These are phyloP conservation scores for Amia ocellicauda DNA, from an alignment of 2,113 vertebrate species.

Conservation along the genomic window DNA sequence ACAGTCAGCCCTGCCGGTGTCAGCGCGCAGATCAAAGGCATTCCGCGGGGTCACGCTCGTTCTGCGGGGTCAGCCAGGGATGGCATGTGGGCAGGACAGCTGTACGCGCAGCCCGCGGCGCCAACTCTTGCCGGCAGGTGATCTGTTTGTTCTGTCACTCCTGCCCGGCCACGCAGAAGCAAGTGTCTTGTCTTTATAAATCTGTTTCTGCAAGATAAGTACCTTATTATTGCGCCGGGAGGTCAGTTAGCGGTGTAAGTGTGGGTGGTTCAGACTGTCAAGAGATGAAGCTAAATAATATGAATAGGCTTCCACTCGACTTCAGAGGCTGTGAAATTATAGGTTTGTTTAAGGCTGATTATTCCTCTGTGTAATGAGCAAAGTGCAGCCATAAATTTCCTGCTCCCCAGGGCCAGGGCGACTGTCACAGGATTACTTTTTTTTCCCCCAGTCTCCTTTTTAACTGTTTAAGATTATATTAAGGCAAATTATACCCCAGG, in stretches of 20 bases:
- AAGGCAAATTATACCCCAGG: slow-evolving; percentile 55
- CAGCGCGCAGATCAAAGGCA: slow-evolving; percentile 41
- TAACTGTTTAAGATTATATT: slow-evolving; percentile 46
- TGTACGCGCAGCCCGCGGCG: background rate
- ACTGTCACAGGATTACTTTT: slow-evolving; percentile 28
- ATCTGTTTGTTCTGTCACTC: slow-evolving; percentile 41
- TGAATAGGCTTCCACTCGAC: slow-evolving; percentile 22
- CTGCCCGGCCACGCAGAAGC: slow-evolving; percentile 34
- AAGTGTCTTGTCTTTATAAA: slow-evolving; percentile 31
- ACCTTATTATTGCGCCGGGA: slow-evolving; percentile 22
- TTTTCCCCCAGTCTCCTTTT: slow-evolving; percentile 40
- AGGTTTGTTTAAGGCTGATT: slow-evolving; percentile 55
- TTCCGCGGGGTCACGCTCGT: slow-evolving; percentile 42
- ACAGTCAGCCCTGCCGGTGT: slow-evolving; percentile 24
- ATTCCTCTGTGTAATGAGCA: slow-evolving; percentile 47
- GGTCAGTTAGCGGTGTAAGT: slow-evolving; percentile 19
- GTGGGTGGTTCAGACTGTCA: background rate
- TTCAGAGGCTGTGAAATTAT: slow-evolving; percentile 39
- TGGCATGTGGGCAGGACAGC: slow-evolving; percentile 21
- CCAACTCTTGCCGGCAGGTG: slow-evolving; percentile 35
- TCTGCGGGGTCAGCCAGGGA: slow-evolving; percentile 33
- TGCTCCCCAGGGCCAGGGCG: slow-evolving; percentile 39
- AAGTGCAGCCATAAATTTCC: slow-evolving; percentile 50
- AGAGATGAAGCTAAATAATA: slow-evolving; percentile 30
- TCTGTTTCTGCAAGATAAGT: slow-evolving; percentile 26